A percentile compares a stretch with the other conserved stretches of the same genome.
These are phyloP conservation scores for Villa cingulata DNA, from an alignment of 2,888 invertebrate species.

Conservation along the genomic window DNA sequence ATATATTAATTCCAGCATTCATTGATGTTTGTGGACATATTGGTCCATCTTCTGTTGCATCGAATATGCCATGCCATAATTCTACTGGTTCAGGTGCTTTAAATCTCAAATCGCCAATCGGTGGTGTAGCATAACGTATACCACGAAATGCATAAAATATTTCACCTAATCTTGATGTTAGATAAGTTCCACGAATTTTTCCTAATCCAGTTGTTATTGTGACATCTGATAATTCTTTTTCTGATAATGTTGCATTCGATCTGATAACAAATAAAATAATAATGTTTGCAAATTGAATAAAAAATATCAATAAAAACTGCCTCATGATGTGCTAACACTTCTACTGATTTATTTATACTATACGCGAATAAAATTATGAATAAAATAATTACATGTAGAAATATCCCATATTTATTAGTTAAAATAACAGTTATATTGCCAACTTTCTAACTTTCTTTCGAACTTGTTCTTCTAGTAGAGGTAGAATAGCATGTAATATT, in stretches of 20 bases:
- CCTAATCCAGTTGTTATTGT: conserved; percentile 25
- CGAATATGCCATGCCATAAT: conserved; percentile 38
- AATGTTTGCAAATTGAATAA: too few relatives aligned
- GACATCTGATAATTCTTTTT: not conserved
- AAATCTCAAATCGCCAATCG: conserved; percentile 27
- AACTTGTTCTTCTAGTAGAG: too few relatives aligned
- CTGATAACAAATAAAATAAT: too few relatives aligned
- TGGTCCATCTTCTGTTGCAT: conserved; percentile 45
- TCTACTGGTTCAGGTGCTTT: conserved; percentile 38
- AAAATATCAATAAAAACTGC: too few relatives aligned
- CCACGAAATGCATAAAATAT: conserved; percentile 35
- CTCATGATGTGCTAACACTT: too few relatives aligned
- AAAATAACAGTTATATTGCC: too few relatives aligned
- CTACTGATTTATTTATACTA: too few relatives aligned
- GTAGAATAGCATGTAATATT: too few relatives aligned
- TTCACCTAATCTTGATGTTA: conserved; percentile 28
- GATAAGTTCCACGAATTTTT: conserved; percentile 30
- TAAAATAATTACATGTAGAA: too few relatives aligned
- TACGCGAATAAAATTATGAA: too few relatives aligned
- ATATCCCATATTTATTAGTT: too few relatives aligned
- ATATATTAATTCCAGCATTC: conserved; percentile 19
- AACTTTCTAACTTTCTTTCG: too few relatives aligned
- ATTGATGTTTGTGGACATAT: conserved; percentile 39
- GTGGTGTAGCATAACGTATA: conserved; percentile 32
- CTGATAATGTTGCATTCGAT: not conserved